Conservation (phyloP, 2,113 vertebrate genomes). For the Pluvialis apricaria region DNA sequence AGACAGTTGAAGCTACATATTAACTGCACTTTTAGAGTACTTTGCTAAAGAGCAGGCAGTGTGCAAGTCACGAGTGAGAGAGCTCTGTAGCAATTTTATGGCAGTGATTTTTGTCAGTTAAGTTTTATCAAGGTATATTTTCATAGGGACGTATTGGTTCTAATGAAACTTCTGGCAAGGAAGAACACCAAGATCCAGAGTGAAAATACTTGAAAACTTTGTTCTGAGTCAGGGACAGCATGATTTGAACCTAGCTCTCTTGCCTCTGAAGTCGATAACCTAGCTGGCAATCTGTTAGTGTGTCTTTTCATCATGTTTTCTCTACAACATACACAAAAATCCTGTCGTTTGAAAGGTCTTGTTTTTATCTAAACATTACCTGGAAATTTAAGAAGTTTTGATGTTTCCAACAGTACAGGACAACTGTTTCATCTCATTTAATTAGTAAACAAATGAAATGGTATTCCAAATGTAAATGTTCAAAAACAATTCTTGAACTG, state of each 20-base stretch:
- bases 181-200: not conserved
- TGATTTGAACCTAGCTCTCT: not conserved
- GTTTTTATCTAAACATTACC: not conserved
- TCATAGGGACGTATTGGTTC: not conserved
- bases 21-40: not conserved
- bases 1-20: not conserved
- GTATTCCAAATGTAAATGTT: not conserved
- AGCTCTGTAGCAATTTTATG: not conserved
- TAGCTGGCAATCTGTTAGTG: not conserved
- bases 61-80: not conserved
- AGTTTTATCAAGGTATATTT: not conserved
- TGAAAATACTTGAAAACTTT: not conserved
- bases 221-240: not conserved
- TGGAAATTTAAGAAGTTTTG: not conserved
- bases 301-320: not conserved
- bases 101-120: not conserved
- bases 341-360: not conserved
- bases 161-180: not conserved
- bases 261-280: not conserved
- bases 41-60: not conserved
- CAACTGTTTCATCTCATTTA: not conserved
- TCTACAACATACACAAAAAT: not conserved
- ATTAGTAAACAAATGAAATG: not conserved
- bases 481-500: not conserved
- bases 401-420: not conserved